Evolutionary conservation across 2,888 invertebrate genomes (phyloP), one percentile per base, ranked within the genome.

Genomic region (Amphimallon solstitiale): DNA sequence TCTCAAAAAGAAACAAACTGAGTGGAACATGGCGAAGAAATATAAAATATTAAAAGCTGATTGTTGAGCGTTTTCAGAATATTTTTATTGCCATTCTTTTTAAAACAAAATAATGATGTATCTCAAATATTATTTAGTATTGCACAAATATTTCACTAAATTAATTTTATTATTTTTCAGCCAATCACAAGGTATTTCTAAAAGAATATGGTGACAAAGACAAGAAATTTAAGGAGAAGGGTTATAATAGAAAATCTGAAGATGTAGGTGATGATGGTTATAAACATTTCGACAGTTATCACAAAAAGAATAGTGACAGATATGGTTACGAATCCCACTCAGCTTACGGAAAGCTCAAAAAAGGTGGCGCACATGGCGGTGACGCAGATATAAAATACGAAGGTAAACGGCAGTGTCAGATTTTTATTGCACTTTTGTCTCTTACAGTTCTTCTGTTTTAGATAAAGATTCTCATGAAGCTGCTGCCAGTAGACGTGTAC

Each of bases 301-400:
- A 91, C 81, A 91, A 90, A 79, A 90, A 89, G 78, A 89, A 88
- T 37, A 90, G 90, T 0, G 91, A 91, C 79, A 86, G 89, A 76
- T 91, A 89, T 79, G 91, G 89, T 71, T 89, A 88, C 73, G 90
- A 90, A 78, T 86, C 88, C 75, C 87, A 90, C 75, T 87, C 88
- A 46, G 87, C 89, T 54, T 91, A 83, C 75, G 91, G 91, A 1
- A 84, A 84, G 46, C 86, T 86, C 12, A 81, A 84, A 12, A 79
- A 80, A 54, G 77, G 77, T 54, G 75, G 72, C n/a, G 85, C 82
- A 21, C 83, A 79, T 2, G 85, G 86, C 37, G 83, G 83, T 69
- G 79, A 80, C 46, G 80, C 79, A 4, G 35, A 34, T 15, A 37
- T 10, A n/a, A 49, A 64, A 29, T 64, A 64, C 6, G 40, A 65